Percentiles rank a stretch among this genome's conserved stretches.
phyloP scores from a whole-genome alignment of 1,140 invertebrate genomes.

The Anoplolepis gracilipes region DNA sequence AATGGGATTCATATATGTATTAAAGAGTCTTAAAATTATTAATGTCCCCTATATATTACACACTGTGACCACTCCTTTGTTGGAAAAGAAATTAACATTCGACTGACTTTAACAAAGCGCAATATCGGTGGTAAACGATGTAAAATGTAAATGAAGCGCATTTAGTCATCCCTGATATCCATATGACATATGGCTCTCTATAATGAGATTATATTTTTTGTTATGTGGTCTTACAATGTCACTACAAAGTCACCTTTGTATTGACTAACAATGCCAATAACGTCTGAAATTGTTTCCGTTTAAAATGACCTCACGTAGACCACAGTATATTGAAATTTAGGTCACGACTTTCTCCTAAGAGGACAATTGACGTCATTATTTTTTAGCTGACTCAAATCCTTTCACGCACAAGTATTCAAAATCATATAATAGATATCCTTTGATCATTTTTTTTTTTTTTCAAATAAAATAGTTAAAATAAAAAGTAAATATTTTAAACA shows the following conservation, averaged over 20 bases:
- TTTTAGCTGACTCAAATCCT: constrained; percentile 3
- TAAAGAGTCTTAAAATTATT: background rate
- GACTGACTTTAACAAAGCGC: background rate
- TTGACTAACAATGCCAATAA: background rate
- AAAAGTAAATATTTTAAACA: no score
- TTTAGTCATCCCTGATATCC: background rate
- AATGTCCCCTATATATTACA: background rate
- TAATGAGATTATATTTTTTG: background rate
- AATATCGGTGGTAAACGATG: background rate
- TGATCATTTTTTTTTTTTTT: background rate
- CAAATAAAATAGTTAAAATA: background rate
- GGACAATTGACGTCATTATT: background rate
- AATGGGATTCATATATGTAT: constrained; percentile 38
- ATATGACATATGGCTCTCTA: background rate
- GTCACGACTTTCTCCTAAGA: background rate
- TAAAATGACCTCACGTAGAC: constrained; percentile 2
- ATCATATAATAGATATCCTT: background rate
- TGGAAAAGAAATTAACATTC: background rate
- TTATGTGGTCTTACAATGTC: background rate
- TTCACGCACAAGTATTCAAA: background rate
- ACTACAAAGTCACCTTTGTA: background rate
- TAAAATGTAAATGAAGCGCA: background rate
- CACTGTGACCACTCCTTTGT: background rate
- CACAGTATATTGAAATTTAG: background rate
- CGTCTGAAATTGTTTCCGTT: background rate